These are phyloP conservation scores for Chlorospingus flavigularis DNA, from an alignment of 2,797 vertebrate genomes.

Conservation along the genomic window DNA sequence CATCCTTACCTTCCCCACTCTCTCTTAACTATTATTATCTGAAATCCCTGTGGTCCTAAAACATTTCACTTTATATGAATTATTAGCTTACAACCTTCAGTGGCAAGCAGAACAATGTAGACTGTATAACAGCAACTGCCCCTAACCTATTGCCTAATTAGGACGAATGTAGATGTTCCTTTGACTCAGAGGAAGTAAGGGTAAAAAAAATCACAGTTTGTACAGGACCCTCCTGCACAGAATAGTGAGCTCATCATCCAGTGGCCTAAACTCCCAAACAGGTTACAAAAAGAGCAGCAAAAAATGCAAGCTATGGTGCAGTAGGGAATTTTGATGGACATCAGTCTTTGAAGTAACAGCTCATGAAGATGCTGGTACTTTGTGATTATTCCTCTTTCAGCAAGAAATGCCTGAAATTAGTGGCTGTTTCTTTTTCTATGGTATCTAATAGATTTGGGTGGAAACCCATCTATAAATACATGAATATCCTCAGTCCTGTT, in stretches of 20 bases:
- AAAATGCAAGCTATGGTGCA: not conserved
- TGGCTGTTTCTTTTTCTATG: not conserved
- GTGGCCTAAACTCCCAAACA: not conserved
- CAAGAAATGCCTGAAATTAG: not conserved
- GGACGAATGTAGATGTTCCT: not conserved
- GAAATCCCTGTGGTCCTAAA: not conserved
- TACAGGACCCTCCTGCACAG: not conserved
- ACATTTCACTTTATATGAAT: not conserved
- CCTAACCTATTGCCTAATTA: not conserved
- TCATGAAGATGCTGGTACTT: not conserved
- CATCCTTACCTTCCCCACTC: rapidly evolving
- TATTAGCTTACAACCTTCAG: not conserved
- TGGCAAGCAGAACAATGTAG: not conserved
- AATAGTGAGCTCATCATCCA: not conserved
- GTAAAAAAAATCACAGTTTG: not conserved
- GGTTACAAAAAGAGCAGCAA: not conserved
- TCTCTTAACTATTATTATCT: not conserved
- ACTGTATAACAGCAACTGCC: not conserved
- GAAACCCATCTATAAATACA: not conserved
- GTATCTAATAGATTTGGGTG: not conserved
- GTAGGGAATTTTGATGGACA: not conserved
- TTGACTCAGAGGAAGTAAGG: not conserved
- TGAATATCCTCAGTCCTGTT: not conserved
- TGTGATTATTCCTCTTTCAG: not conserved
- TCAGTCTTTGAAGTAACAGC: not conserved